phyloP scores from a whole-genome alignment of 2,888 invertebrate species.

The Coelogynopora nodosa region DNA sequence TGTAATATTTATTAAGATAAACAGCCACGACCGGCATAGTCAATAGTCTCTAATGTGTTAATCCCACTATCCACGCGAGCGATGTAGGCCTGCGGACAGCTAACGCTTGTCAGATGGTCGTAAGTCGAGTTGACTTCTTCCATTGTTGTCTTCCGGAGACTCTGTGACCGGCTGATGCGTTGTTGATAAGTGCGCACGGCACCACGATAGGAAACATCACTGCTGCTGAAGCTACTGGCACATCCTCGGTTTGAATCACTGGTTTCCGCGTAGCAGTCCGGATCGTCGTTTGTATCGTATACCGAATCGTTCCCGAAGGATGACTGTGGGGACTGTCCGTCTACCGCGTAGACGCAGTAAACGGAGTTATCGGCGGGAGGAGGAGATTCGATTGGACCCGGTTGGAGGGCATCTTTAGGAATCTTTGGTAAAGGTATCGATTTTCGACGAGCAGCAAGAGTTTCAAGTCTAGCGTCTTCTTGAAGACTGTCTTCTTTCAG shows the following conservation, averaged over 20 bases:
- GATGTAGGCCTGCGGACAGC: background rate
- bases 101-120: background rate
- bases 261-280: background rate
- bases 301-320: background rate
- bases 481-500: background rate
- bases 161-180: background rate
- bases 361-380: background rate
- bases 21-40: background rate
- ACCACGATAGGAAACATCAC: background rate
- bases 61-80: background rate
- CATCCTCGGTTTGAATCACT: background rate
- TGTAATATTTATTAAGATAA: background rate
- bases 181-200: background rate
- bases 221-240: background rate
- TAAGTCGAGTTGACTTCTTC: background rate
- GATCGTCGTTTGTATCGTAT: background rate
- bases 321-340: background rate
- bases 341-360: constrained; percentile 1
- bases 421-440: background rate
- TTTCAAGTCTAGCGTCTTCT: no score
- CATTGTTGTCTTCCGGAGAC: background rate
- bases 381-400: background rate
- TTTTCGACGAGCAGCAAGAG: background rate
- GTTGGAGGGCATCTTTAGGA: background rate
- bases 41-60: background rate